Conservation (phyloP, 2,888 invertebrate species). For the Crossocerus cetratus region DNA sequence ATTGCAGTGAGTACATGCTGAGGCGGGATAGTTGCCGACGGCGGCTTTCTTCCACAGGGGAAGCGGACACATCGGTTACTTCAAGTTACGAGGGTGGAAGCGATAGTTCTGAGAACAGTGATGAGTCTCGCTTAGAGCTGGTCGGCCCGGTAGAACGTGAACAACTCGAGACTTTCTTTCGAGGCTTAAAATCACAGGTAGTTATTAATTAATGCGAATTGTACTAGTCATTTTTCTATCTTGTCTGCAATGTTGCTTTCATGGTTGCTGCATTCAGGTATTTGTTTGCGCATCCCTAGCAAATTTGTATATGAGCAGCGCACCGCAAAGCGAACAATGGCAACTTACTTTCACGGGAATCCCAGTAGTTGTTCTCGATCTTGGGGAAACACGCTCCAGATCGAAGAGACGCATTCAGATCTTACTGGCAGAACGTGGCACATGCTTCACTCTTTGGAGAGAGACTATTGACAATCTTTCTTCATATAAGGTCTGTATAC, state of each 20-base stretch:
- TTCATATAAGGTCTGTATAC: conserved; percentile 80
- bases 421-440: conserved; percentile 86
- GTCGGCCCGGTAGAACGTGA: conserved; percentile 82
- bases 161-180: conserved; percentile 86
- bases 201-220: too few species aligned
- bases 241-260: neutral
- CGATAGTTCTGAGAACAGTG: conserved; percentile 78
- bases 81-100: conserved; percentile 81
- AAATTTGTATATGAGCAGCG: conserved; percentile 83
- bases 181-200: conserved; percentile 87
- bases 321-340: conserved; percentile 82
- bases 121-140: conserved; percentile 77
- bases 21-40: conserved; percentile 72
- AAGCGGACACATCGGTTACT: conserved; percentile 78
- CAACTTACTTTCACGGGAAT: conserved; percentile 87
- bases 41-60: conserved; percentile 81
- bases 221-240: too few species aligned
- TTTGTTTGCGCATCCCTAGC: conserved; percentile 87
- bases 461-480: conserved; percentile 89
- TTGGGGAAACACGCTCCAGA: conserved; percentile 85
- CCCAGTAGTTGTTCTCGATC: conserved; percentile 87
- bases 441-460: conserved; percentile 89
- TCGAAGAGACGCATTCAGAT: conserved; percentile 84
- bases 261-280: conserved; percentile 76
- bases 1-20: conserved; percentile 67